phyloP scores from a whole-genome alignment of 2,888 invertebrate genomes.

The Agrotis segetum region DNA sequence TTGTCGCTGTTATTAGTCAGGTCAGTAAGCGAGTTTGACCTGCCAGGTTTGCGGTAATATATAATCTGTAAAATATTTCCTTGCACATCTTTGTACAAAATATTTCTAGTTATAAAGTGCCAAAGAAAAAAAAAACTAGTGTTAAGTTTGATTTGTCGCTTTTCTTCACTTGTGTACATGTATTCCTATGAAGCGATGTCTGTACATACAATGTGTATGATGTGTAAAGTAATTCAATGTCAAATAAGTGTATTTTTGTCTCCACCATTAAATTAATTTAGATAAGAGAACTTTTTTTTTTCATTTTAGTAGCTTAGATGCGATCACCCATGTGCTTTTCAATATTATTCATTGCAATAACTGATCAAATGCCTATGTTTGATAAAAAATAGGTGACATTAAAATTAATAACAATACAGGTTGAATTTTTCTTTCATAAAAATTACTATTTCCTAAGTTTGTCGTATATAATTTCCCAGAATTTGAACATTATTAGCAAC shows the following conservation, averaged over 20 bases:
- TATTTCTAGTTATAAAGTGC: constrained; percentile 61
- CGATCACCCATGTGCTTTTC: neutral
- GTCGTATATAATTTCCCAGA: too few relatives aligned
- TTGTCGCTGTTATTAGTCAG: too few relatives aligned
- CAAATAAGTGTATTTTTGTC: constrained; percentile 66
- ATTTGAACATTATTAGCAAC: too few relatives aligned
- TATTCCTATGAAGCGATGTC: constrained; percentile 36
- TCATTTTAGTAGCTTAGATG: constrained; percentile 30
- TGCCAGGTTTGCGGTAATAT: too few relatives aligned
- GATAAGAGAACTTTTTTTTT: constrained; percentile 39
- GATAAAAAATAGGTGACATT: neutral
- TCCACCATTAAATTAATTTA: constrained; percentile 67
- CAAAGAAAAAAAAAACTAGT: constrained; percentile 58
- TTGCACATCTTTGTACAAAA: constrained; percentile 36
- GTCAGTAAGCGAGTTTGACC: too few relatives aligned
- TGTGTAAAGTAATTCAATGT: constrained; percentile 59
- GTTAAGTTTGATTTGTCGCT: constrained; percentile 26
- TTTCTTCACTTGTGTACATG: constrained; percentile 43
- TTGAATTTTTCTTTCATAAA: too few relatives aligned
- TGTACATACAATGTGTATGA: constrained; percentile 61
- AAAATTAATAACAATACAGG: too few relatives aligned
- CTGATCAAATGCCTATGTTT: too few relatives aligned
- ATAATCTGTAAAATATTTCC: neutral
- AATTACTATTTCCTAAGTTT: too few relatives aligned
- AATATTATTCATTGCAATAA: neutral